phyloP scores from a whole-genome alignment of 2,888 invertebrate species.

The Cantharis rufa region DNA sequence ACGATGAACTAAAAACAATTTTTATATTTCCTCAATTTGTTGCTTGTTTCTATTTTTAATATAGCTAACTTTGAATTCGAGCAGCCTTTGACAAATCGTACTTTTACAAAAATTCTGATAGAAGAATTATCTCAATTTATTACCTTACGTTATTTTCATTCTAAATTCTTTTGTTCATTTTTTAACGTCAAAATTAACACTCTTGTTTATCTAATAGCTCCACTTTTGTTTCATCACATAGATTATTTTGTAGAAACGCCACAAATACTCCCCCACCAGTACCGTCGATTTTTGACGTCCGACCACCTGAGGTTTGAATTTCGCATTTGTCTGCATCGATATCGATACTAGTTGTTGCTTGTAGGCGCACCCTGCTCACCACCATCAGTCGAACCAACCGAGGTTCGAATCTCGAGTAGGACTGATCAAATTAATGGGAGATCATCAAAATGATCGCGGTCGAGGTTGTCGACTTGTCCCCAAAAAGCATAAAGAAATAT shows the following conservation, averaged over 20 bases:
- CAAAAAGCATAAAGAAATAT: neutral
- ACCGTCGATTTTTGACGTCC: neutral
- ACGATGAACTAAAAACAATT: constrained; percentile 19
- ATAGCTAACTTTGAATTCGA: neutral
- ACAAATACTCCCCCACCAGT: neutral
- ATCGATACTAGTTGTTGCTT: too few species aligned
- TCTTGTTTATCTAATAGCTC: neutral
- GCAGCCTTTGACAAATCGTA: neutral
- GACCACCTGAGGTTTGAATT: neutral
- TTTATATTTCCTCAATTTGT: constrained; percentile 19
- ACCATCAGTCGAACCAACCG: too few species aligned
- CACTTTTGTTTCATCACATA: neutral
- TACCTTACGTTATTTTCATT: neutral
- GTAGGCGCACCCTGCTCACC: too few species aligned
- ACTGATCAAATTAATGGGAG: neutral
- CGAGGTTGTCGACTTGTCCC: neutral
- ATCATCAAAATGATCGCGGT: neutral
- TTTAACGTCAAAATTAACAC: neutral
- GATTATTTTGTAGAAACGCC: neutral
- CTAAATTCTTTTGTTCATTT: neutral
- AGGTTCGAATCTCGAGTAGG: too few species aligned
- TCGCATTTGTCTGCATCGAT: neutral
- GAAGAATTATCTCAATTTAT: neutral
- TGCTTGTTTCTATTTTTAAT: constrained; percentile 23
- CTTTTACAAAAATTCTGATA: neutral